Base-by-base conservation (phyloP, 1,140 invertebrate species). In the Kradibia gibbosae region DNA sequence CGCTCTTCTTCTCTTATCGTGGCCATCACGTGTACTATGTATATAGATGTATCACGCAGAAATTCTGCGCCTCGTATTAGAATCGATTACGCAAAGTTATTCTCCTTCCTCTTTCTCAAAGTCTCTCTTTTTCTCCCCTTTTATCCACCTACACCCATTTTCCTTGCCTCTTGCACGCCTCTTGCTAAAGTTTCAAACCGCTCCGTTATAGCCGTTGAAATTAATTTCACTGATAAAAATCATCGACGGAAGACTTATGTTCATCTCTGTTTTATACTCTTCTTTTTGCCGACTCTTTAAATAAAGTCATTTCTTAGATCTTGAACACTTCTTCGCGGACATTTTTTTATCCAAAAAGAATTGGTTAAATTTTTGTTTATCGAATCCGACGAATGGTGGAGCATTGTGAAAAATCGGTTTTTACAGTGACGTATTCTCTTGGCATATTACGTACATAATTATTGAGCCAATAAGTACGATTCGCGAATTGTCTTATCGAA, bases 21-120 rank as follows among this genome's bases (percentile, higher is more conserved):
- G 81, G 81, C 78, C 81, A 74, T 82, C 75, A 45, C 75, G 65
- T 71, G 72, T n/a, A 45, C 45, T 79, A 72, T 36, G 67, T 57
- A 0, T 60, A 22, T 74, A 71, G 42, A 48, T 81, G 45, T 60
- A 81, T 71, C 31, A 72, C 45, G 39, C 36, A 25, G 48, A 81
- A 81, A 76, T 76, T 76, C 76, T 36, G 48, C 72, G 73, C 36
- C 50, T 70, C 45, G 13, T 25, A 55, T 75, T 55, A 77, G 74
- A 65, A 72, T 42, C 65, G 74, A 81, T 81, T 81, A 60, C 80
- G 65, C 74, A 77, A 77, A 31, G 71, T 25, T n/a, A 15, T 39
- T 25, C 36, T n/a, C n/a, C 20, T 42, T 71, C 25, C 22, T 48
- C 25, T 50, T 45, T 48, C 60, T 36, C 60, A 17, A 7, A 20